Conservation (phyloP, 1,140 invertebrate species). For the Branchinecta lynchi region DNA sequence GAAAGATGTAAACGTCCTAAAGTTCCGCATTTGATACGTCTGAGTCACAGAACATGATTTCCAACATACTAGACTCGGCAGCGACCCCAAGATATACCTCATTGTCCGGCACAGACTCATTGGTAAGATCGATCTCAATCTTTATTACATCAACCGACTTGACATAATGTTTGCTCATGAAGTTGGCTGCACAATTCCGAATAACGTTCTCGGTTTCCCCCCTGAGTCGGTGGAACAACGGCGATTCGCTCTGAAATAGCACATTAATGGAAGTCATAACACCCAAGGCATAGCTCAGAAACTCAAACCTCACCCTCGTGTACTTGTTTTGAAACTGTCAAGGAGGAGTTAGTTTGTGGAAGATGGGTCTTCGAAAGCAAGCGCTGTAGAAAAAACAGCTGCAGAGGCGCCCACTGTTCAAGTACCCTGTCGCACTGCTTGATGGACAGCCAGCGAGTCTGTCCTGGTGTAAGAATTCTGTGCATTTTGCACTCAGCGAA, state of each 20-base stretch:
- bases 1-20: not conserved
- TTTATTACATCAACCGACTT: not conserved
- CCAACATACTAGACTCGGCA: constrained; percentile 4
- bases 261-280: not conserved
- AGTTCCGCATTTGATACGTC: not conserved
- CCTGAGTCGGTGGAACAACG: constrained; percentile 3
- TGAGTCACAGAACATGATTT: not conserved
- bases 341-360: not conserved
- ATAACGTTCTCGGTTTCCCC: too few relatives aligned
- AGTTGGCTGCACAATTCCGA: not conserved
- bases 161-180: not conserved
- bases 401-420: not conserved
- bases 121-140: not conserved
- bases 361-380: not conserved
- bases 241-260: not conserved
- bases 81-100: constrained; percentile 1
- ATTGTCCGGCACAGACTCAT: not conserved
- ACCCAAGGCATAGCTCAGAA: not conserved
- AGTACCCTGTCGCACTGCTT: constrained; percentile 8
- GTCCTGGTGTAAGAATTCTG: not conserved
- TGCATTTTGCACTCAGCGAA: constrained; percentile 5
- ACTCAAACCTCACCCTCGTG: not conserved
- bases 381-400: not conserved
- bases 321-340: constrained; percentile 6
- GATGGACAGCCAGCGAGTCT: not conserved